Evolutionary conservation across 2,888 invertebrate genomes (phyloP).

Genomic region (Biston betularia): DNA sequence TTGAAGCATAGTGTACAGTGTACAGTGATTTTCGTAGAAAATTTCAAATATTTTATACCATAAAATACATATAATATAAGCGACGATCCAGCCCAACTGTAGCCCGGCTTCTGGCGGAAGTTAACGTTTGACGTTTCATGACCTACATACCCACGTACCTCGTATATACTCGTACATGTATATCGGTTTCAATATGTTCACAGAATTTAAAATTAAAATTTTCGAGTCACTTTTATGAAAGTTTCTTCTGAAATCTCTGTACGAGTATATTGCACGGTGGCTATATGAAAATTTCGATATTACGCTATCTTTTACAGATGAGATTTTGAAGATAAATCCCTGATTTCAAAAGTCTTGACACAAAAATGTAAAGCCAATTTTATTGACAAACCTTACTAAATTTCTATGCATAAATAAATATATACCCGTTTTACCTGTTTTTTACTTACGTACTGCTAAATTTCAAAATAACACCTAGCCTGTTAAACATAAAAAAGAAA

Average conservation of each 20-base stretch:
- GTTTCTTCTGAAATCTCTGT: slow-evolving; percentile 1
- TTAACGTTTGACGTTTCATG: slow-evolving; percentile 55
- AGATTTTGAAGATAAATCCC: too few relatives aligned
- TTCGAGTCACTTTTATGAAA: slow-evolving; percentile 23
- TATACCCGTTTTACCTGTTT: too few relatives aligned
- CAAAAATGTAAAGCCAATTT: background rate
- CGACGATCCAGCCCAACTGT: slow-evolving; percentile 46
- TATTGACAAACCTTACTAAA: background rate
- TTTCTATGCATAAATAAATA: too few relatives aligned
- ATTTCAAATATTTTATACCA: slow-evolving; percentile 52
- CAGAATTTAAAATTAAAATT: slow-evolving; percentile 56
- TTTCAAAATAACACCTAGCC: too few relatives aligned
- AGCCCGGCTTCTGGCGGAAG: slow-evolving; percentile 46
- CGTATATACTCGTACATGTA: slow-evolving; percentile 34
- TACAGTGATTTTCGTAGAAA: slow-evolving; percentile 48
- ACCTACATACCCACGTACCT: slow-evolving; percentile 3
- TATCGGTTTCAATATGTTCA: slow-evolving; percentile 49
- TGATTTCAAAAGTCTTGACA: too few relatives aligned
- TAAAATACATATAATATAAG: slow-evolving; percentile 52
- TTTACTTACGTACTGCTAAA: too few relatives aligned
- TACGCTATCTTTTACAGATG: background rate
- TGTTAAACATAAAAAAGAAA: too few relatives aligned
- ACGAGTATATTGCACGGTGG: slow-evolving; percentile 12
- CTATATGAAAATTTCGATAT: slow-evolving; percentile 5
- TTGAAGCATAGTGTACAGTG: slow-evolving; percentile 38